These are phyloP conservation scores for Leptopilina drosophilae DNA, from an alignment of 2,888 invertebrate species.

Conservation along the genomic window DNA sequence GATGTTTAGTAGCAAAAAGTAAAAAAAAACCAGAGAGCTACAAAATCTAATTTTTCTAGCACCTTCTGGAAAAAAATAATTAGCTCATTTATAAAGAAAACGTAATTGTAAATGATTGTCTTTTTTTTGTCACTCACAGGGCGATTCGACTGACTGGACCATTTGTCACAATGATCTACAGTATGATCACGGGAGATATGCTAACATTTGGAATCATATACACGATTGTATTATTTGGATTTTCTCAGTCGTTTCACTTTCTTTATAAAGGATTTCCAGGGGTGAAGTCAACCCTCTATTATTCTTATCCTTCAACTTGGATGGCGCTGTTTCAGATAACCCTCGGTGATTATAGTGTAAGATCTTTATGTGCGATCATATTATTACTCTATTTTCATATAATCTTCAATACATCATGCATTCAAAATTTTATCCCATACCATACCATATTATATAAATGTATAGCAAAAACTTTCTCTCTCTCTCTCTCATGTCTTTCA, in stretches of 20 bases:
- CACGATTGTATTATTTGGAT: slow-evolving; percentile 94
- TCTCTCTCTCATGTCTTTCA: not conserved
- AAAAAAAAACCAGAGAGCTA: too few species aligned
- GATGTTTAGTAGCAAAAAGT: too few species aligned
- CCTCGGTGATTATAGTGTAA: slow-evolving; percentile 97
- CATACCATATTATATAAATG: too few species aligned
- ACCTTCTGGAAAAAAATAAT: too few species aligned
- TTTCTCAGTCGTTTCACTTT: slow-evolving; percentile 97
- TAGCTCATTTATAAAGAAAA: not conserved
- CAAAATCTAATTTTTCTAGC: too few species aligned
- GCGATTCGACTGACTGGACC: slow-evolving; percentile 97
- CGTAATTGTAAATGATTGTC: not conserved
- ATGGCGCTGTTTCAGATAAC: slow-evolving; percentile 99
- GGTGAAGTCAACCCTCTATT: slow-evolving; percentile 88
- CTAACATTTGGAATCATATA: slow-evolving; percentile 99
- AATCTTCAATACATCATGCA: slow-evolving; percentile 31
- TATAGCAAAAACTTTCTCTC: not conserved
- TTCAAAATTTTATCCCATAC: slow-evolving; percentile 7
- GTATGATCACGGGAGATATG: slow-evolving; percentile 99
- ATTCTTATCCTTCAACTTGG: slow-evolving; percentile 94
- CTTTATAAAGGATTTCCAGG: slow-evolving; percentile 94
- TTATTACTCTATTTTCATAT: slow-evolving; percentile 48
- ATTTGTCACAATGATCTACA: slow-evolving; percentile 99
- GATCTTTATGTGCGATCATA: slow-evolving; percentile 65
- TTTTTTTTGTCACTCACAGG: slow-evolving; percentile 78